Base-by-base conservation (phyloP, 2,888 invertebrate genomes). In the Torymus tubicola region DNA sequence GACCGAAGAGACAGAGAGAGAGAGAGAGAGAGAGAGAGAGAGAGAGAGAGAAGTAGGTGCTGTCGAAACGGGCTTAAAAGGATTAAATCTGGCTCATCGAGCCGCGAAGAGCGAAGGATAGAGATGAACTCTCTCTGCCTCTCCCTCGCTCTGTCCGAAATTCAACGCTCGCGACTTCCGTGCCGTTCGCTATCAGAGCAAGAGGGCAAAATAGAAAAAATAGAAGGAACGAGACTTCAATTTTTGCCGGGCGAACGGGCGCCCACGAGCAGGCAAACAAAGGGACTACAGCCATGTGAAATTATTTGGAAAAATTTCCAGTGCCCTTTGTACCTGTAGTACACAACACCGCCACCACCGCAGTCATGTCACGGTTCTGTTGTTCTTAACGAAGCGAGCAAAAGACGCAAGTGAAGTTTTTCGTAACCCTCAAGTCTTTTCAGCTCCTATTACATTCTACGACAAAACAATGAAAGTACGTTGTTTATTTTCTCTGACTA, bases 231-330 rank as follows among this genome's bases (percentile, higher is more conserved):
- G 57, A 60, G 61, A 71, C 73, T 82, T 68, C 14, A 78, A 76
- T 79, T 60, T 80, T 81, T 79, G 63, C 42, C 69, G 72, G 83
- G 80, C 84, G 84, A 86, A 60, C 74, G 85, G 80, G 65, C 84
- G 42, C 83, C 81, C 78, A 31, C 31, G 4, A 31, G 3, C 31
- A 31, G 78, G 84, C 85, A 86, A 87, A 87, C 86, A 86, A 86
- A 86, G 85, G 84, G 82, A 81, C 72, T 75, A 71, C 78, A 74
- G 80, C 71, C 77, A 83, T 80, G 88, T 86, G 86, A 87, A 88
- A 89, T 89, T 89, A 89, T 88, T 87, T 84, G 87, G 87, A 87
- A 88, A 87, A 87, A 85, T 80, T 63, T 21, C 21, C 21, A 21
- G 16, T 78, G 77, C 83, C 79, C 84, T 87, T 86, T 85, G 86